Conservation (phyloP, 64 coral and sea anemone genomes). For the Exaiptasia diaphana region DNA sequence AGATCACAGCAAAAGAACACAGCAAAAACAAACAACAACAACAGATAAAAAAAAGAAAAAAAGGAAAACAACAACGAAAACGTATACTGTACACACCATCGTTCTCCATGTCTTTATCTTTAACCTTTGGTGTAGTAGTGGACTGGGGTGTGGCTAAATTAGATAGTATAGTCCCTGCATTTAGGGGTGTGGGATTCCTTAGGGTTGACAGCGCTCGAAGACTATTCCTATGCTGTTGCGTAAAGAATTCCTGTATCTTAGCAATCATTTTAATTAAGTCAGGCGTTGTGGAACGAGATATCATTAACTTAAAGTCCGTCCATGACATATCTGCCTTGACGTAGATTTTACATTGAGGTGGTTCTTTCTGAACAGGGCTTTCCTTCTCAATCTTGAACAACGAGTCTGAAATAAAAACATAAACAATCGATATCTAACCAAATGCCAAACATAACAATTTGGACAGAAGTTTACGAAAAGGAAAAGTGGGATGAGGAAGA, state of each 20-base stretch:
- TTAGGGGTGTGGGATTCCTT: slow-evolving; percentile 46
- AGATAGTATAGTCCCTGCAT: slow-evolving; percentile 63
- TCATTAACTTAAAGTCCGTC: slow-evolving; percentile 94
- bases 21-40: too few relatives aligned
- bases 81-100: too few relatives aligned
- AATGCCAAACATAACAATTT: background rate
- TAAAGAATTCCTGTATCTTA: slow-evolving; percentile 92
- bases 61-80: too few relatives aligned
- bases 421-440: background rate
- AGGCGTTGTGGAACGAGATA: slow-evolving; percentile 91
- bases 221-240: slow-evolving; percentile 92
- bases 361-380: slow-evolving; percentile 21
- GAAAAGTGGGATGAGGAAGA: too few relatives aligned
- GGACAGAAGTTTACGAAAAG: background rate
- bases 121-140: slow-evolving; percentile 18
- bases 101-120: slow-evolving; percentile 52
- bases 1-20: too few relatives aligned
- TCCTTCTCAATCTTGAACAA: slow-evolving; percentile 61
- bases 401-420: slow-evolving; percentile 26
- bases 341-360: slow-evolving; percentile 82
- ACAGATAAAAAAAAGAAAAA: too few relatives aligned
- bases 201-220: slow-evolving; percentile 78
- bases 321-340: slow-evolving; percentile 81
- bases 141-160: slow-evolving; percentile 24
- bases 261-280: slow-evolving; percentile 92